A percentile compares a stretch with the other conserved stretches of the same genome.
These are phyloP conservation scores for Orthosia cruda DNA, from an alignment of 2,888 invertebrate genomes.

Conservation along the genomic window DNA sequence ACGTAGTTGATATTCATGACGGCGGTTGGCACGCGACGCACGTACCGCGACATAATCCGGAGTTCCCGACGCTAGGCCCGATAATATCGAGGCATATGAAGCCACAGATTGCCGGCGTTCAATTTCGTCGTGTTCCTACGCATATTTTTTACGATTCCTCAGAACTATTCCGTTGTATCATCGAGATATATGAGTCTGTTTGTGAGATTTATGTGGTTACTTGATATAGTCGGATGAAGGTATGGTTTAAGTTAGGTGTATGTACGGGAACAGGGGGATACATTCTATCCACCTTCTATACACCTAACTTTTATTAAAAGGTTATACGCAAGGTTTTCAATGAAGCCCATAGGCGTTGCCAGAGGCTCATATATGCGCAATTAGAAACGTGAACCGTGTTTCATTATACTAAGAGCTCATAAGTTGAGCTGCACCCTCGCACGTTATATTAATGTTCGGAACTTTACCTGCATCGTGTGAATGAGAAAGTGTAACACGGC, in stretches of 20 bases:
- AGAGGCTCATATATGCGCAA: slow-evolving; percentile 33
- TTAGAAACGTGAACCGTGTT: slow-evolving; percentile 54
- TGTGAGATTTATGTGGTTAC: slow-evolving; percentile 61
- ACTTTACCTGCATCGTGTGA: slow-evolving; percentile 45
- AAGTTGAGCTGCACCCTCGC: slow-evolving; percentile 57
- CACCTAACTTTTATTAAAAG: slow-evolving; percentile 10
- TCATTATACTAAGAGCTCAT: slow-evolving; percentile 62
- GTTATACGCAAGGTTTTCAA: no score
- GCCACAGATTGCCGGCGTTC: slow-evolving; percentile 66
- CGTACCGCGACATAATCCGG: slow-evolving; percentile 71
- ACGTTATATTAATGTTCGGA: slow-evolving; percentile 49
- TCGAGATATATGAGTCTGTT: slow-evolving; percentile 61
- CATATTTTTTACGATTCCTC: slow-evolving; percentile 61
- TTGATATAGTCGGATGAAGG: slow-evolving; percentile 42
- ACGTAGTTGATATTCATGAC: slow-evolving; percentile 78
- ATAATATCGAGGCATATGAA: slow-evolving; percentile 69
- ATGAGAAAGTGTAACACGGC: slow-evolving; percentile 37
- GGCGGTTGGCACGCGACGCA: slow-evolving; percentile 70
- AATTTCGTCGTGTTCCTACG: slow-evolving; percentile 62
- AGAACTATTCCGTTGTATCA: slow-evolving; percentile 62
- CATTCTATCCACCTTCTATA: no score
- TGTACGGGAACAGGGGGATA: no score
- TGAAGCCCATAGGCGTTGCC: slow-evolving; percentile 10
- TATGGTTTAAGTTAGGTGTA: no score
- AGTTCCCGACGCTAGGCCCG: slow-evolving; percentile 62